Evolutionary conservation across 2,797 vertebrate genomes (phyloP).

Genomic region (Helostoma temminkii): DNA sequence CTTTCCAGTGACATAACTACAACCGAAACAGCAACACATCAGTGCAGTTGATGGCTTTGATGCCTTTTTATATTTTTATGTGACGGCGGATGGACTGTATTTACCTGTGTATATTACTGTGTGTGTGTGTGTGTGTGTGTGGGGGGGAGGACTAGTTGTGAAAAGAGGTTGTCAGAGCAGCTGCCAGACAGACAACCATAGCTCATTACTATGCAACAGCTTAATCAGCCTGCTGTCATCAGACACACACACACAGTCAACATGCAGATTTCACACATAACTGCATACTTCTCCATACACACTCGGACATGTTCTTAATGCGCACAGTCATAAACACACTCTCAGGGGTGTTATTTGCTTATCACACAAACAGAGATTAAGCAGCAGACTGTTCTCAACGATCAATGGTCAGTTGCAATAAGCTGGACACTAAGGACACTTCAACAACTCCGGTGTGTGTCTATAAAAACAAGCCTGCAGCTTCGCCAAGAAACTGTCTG

Average conservation of each 20-base stretch:
- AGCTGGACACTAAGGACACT: no score
- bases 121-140: slow-evolving; percentile 12
- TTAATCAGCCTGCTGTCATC: slow-evolving; percentile 86
- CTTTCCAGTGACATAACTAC: slow-evolving; percentile 55
- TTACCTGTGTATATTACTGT: slow-evolving; percentile 28
- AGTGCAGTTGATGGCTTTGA: slow-evolving; percentile 45
- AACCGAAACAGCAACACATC: slow-evolving; percentile 19
- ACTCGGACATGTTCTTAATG: slow-evolving; percentile 13
- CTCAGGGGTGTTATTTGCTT: slow-evolving; percentile 25
- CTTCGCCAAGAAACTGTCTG: slow-evolving; percentile 67
- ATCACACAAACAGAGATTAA: slow-evolving; percentile 41
- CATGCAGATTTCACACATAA: slow-evolving; percentile 75
- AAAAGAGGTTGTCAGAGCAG: slow-evolving; percentile 82
- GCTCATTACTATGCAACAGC: slow-evolving; percentile 87
- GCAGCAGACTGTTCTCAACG: slow-evolving; percentile 43
- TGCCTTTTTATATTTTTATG: no score
- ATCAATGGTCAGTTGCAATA: no score
- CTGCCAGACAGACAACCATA: slow-evolving; percentile 85
- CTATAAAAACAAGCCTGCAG: slow-evolving; percentile 36
- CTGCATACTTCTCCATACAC: slow-evolving; percentile 46
- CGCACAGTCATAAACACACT: slow-evolving; percentile 16
- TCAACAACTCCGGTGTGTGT: slow-evolving; percentile 32
- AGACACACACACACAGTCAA: slow-evolving; percentile 66
- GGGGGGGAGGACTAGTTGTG: slow-evolving; percentile 75
- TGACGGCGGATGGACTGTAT: no score